Base-by-base conservation (phyloP, 1,140 invertebrate genomes). In the Aphaenogaster floridana region DNA sequence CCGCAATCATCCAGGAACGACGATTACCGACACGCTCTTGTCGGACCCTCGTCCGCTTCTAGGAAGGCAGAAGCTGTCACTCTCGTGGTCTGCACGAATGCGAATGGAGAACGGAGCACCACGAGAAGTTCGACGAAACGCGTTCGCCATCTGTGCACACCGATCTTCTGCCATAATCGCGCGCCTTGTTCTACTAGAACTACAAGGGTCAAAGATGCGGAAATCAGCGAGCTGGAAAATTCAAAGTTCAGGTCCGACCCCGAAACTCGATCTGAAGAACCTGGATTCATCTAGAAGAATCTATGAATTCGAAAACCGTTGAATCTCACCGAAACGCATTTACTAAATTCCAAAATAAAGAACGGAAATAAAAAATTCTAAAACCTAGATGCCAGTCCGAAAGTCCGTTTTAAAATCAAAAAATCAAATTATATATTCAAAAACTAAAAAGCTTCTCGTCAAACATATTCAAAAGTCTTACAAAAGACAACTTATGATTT, bases 1-100 rank as follows among this genome's bases (percentile, higher is more conserved):
- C 81, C 36, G 92, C 87, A 92, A 93, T 93, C 92, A 93, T 91
- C 92, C 88, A 81, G 84, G 87, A 92, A 89, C 90, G 90, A 91
- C 90, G 90, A 93, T 93, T 93, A 90, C 91, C 79, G 84, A 87
- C 86, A 78, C 77, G 85, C 87, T 91, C 79, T 81, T 54, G 54
- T 84, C 88, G 85, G 78, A 78, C 77, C 81, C 69, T 83, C 69
- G 64, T 50, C 63, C 57, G 63, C 48, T 91, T 91, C 89, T 89
- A 64, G 87, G 88, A 91, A 91, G 86, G 81, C 66, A 80, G 48
- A 69, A 48, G 86, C 74, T 83, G 89, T 79, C 80, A 88, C 87
- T 87, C 81, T 85, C 61, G 78, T 61, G 66, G 48, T 2, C 36
- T 3, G 64, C 39, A 78, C 74, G 48, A 86, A 86, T n/a, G 59